Base-by-base conservation (phyloP, 2,113 vertebrate species). In the Scolopax mira region DNA sequence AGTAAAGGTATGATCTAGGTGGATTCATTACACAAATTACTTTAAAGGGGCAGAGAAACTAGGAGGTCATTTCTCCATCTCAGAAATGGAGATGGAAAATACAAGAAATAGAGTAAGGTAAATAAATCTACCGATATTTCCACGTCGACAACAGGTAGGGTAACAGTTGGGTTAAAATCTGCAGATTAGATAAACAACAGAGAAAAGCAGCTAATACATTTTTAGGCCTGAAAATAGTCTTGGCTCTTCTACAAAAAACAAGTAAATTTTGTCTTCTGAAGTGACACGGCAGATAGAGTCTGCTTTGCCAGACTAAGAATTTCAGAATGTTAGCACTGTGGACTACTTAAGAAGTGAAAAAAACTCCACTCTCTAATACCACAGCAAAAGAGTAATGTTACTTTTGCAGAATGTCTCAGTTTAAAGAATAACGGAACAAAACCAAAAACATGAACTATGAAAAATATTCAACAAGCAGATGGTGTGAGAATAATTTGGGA, bases 381-480 rank as follows among this genome's bases (percentile, higher is more conserved):
- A 17, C 16, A 74, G 72, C 10, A 25, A 71, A 62, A 74, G 33
- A 67, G 33, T 66, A 88, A 80, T 6, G 35, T 30, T 51, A 86
- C 66, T 87, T 97, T n/a, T 95, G 42, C 55, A 96, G 83, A 96
- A 88, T 12, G 52, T 87, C 55, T 92, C 92, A 90, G 96, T 92
- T 96, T 77, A 44, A 85, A 71, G 84, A 71, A 95, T 89, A 95
- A 95, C 60, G 70, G 92, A 91, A 84, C 39, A 51, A 90, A 97
- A 65, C 23, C 66, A 91, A 95, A 96, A 96, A 85, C 95, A 90
- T 82, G 85, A 97, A 93, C 58, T 85, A 93, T 84, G 51, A 85
- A 93, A 95, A 95, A 94, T 37, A 95, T 93, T 96, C 97, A 96
- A 97, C 96, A 96, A 97, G 90, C 77, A 97, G 78, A 94, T 95